Evolutionary conservation across 2,888 invertebrate species (phyloP).

Genomic region (Heteropelma amictum): DNA sequence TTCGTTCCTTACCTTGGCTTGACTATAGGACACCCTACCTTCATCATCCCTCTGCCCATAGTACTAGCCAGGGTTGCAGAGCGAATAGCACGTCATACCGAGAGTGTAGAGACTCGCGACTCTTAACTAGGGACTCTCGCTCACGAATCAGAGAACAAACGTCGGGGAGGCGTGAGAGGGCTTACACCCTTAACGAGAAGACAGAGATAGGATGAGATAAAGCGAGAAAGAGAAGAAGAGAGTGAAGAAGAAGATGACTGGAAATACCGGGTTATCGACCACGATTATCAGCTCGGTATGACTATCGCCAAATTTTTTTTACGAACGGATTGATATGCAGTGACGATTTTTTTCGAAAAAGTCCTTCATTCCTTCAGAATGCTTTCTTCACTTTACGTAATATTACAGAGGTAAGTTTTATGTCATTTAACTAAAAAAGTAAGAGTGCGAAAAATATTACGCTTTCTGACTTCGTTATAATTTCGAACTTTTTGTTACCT

Average conservation of each 20-base stretch:
- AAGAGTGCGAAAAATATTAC: too few species aligned
- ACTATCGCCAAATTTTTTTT: too few species aligned
- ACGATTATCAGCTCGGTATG: too few species aligned
- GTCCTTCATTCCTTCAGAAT: too few species aligned
- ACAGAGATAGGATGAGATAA: slow-evolving; percentile 21
- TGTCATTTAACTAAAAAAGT: too few species aligned
- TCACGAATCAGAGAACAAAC: slow-evolving; percentile 63
- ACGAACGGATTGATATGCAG: too few species aligned
- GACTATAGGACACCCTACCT: slow-evolving; percentile 18
- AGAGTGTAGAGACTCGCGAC: slow-evolving; percentile 59
- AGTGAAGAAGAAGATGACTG: neutral
- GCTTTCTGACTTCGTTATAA: too few species aligned
- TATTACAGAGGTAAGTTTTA: too few species aligned
- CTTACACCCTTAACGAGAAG: slow-evolving; percentile 60
- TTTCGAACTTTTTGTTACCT: too few species aligned
- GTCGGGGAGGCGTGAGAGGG: slow-evolving; percentile 55
- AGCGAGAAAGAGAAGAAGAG: neutral
- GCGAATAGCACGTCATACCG: neutral
- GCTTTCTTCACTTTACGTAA: too few species aligned
- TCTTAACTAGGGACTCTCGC: slow-evolving; percentile 64
- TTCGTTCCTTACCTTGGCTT: slow-evolving; percentile 61
- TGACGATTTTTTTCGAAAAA: too few species aligned
- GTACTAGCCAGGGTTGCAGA: neutral
- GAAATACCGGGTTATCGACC: too few species aligned
- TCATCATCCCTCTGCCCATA: neutral